Conservation (phyloP, 2,888 invertebrate species). For the Lepas anatifera region DNA sequence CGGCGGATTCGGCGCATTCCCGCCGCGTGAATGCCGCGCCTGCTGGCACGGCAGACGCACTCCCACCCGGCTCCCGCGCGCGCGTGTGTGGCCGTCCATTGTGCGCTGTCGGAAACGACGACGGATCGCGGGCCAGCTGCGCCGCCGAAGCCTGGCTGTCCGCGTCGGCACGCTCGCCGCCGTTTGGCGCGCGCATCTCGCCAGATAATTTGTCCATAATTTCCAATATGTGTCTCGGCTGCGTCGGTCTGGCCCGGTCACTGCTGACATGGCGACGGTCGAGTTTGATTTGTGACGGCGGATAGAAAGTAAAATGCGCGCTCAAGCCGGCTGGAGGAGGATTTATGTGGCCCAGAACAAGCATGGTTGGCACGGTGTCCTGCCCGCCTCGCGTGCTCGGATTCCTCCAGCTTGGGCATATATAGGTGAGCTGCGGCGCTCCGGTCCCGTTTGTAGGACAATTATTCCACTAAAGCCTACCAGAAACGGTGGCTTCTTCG, state of each 20-base stretch:
- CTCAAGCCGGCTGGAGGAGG: not conserved
- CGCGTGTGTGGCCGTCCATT: not conserved
- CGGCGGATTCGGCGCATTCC: too few relatives aligned
- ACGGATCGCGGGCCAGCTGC: not conserved
- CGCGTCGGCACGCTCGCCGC: not conserved
- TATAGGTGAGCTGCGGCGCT: too few relatives aligned
- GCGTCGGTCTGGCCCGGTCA: not conserved
- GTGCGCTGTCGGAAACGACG: slow-evolving; percentile 1
- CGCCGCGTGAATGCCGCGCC: too few relatives aligned
- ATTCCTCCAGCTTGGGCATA: too few relatives aligned
- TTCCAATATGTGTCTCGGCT: not conserved
- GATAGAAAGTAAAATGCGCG: slow-evolving; percentile 1
- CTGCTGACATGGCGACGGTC: not conserved
- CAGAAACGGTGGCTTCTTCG: not conserved
- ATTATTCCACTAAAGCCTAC: not conserved
- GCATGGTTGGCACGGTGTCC: not conserved
- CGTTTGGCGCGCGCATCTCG: not conserved
- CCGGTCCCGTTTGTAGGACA: not conserved
- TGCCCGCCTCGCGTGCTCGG: not conserved
- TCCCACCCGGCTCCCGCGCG: too few relatives aligned
- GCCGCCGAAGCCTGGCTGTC: not conserved
- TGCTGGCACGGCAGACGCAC: too few relatives aligned
- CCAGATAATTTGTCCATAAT: slow-evolving; percentile 1
- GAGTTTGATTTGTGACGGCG: not conserved
- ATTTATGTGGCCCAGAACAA: not conserved